Percentiles rank a stretch among this genome's conserved stretches.
These are phyloP conservation scores for Cryptotermes secundus DNA, from an alignment of 1,140 invertebrate species.

Conservation along the genomic window DNA sequence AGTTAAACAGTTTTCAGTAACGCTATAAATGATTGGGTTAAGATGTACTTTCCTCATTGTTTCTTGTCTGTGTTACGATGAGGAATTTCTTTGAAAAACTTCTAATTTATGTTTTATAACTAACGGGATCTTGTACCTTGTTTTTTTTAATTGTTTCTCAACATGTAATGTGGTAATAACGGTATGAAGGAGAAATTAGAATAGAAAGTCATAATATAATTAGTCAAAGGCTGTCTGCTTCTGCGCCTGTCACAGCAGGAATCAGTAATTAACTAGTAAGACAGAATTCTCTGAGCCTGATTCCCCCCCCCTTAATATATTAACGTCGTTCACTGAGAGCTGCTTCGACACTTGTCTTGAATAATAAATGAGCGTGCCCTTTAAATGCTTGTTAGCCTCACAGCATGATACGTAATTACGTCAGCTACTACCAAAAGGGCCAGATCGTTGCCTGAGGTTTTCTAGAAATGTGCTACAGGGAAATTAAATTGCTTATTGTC, in stretches of 20 bases:
- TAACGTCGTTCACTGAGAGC: neutral
- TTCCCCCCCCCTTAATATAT: neutral
- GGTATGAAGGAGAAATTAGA: neutral
- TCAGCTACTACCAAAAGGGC: too few species aligned
- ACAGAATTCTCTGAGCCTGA: neutral
- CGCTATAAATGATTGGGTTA: too few species aligned
- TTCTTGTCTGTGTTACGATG: too few species aligned
- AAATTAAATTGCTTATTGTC: too few species aligned
- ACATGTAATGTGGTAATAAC: neutral
- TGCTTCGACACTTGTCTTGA: neutral
- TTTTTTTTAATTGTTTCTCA: neutral
- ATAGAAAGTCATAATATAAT: neutral
- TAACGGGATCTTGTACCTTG: neutral
- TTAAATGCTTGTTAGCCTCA: neutral
- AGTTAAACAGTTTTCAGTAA: too few species aligned
- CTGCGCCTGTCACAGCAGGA: neutral
- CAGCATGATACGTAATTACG: neutral
- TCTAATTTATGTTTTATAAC: neutral
- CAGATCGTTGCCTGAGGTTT: too few species aligned
- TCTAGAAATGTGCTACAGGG: too few species aligned
- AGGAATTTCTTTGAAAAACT: too few species aligned
- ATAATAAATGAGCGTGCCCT: neutral
- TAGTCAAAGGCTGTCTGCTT: neutral
- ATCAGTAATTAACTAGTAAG: neutral
- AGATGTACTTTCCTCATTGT: too few species aligned